Conservation (phyloP, 2,888 invertebrate genomes). For the Drosophila bunnanda region DNA sequence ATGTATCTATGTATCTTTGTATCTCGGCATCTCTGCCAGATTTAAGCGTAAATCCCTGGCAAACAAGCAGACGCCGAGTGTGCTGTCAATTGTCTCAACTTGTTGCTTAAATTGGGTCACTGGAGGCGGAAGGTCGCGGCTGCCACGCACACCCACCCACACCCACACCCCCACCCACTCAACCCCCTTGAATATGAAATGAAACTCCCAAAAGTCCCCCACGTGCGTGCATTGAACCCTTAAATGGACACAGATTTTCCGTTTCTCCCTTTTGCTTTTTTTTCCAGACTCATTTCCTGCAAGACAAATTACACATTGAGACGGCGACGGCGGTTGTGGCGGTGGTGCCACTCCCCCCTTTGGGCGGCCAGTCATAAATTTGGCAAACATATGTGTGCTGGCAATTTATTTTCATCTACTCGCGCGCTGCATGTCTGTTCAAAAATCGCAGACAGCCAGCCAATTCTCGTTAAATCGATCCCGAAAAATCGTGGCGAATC, state of each 20-base stretch:
- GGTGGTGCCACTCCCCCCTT: conserved; percentile 19
- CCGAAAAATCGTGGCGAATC: conserved; percentile 11
- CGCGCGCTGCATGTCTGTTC: conserved; percentile 45
- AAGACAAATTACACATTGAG: conserved; percentile 52
- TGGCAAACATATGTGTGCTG: conserved; percentile 72
- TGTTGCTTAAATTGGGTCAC: conserved; percentile 62
- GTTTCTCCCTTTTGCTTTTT: background rate
- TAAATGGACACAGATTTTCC: conserved; percentile 14
- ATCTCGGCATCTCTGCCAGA: conserved; percentile 9
- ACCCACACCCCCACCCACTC: background rate
- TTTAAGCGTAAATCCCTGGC: conserved; percentile 7
- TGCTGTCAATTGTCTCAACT: conserved; percentile 48
- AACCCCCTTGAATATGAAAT: background rate
- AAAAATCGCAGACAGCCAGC: conserved; percentile 71
- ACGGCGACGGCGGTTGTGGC: background rate
- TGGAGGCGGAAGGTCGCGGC: conserved; percentile 54
- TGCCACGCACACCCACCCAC: conserved; percentile 2
- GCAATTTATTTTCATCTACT: conserved; percentile 77
- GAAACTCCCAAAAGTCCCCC: conserved; percentile 3
- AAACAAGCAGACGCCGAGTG: conserved; percentile 4
- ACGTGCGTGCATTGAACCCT: conserved; percentile 71
- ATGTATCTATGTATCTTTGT: conserved; percentile 31
- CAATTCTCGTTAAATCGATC: conserved; percentile 70
- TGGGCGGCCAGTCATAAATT: conserved; percentile 66
- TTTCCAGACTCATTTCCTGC: conserved; percentile 67